Base-by-base conservation (phyloP, 35 echinoderm and acorn worm species). In the Amphiura filiformis region DNA sequence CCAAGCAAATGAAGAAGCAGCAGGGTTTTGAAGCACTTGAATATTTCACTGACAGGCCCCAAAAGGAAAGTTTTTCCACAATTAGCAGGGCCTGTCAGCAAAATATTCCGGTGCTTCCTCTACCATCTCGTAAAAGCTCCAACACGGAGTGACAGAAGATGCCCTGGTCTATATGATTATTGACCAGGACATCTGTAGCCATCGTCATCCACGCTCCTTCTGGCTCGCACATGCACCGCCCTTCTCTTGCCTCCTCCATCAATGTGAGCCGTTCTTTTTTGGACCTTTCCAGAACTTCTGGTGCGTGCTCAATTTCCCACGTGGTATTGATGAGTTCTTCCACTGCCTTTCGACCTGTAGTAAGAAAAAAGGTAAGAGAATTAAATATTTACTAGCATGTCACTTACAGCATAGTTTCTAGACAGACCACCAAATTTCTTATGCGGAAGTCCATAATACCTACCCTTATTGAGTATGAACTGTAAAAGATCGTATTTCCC, bases 61-160 rank as follows among this genome's bases (percentile, higher is more conserved):
- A 89, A 37, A n/a, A 89, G 41, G 39, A 89, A 89, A 18, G 87
- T 82, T 82, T 89, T 89, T 42, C 78, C 78, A 70, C 78, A 89
- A 40, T 89, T 82, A 17, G 78, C 87, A 35, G 87, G 78, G 1
- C 87, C 87, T 36, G 36, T 82, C 11, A 89, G 82, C 78, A 89
- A 57, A 26, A 61, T 81, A 39, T 82, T 89, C 3, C 87, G 13
- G 49, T 89, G 37, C 75, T 82, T 82, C 36, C 78, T 56, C 56
- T 42, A 34, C 56, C 86, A 36, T 88, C 26, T 15, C 80, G 34
- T 35, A 88, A 40, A 36, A 37, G 65, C 12, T n/a, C 20, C 17
- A 13, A 61, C 9, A 86, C 84, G 3, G 84, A 23, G 13, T 34
- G 15, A 35, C n/a, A 14, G 38, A 86, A 86, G 9, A 17, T 75